phyloP scores from a whole-genome alignment of 2,113 vertebrate species.

The Ammodramus savannarum region DNA sequence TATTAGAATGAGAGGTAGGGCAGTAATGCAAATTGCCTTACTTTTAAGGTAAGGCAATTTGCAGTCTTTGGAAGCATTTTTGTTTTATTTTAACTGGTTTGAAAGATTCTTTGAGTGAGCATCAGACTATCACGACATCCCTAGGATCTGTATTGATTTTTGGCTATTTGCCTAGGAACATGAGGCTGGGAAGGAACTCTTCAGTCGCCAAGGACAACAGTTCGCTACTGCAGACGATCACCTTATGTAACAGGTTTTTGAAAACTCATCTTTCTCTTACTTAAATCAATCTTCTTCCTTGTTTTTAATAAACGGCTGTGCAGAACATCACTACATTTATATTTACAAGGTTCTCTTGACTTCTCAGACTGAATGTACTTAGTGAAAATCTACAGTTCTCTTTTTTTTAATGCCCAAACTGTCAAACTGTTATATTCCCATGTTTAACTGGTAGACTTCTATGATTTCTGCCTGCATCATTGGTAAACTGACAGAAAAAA shows the following conservation, averaged over 20 bases:
- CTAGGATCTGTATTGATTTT: neutral
- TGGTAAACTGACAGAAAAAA: neutral
- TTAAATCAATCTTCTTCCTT: neutral
- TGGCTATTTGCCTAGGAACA: neutral
- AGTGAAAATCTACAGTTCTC: neutral
- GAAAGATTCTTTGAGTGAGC: neutral
- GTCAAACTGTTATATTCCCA: neutral
- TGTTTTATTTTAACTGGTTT: neutral
- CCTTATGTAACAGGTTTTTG: neutral
- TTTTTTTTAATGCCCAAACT: neutral
- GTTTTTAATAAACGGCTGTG: neutral
- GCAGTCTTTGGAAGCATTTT: neutral
- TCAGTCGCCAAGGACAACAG: neutral
- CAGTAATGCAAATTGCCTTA: neutral
- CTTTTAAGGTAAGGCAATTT: neutral
- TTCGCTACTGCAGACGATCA: neutral
- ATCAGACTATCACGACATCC: neutral
- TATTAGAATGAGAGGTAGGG: neutral
- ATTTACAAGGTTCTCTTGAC: neutral
- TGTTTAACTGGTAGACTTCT: neutral
- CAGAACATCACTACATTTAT: neutral
- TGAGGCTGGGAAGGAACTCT: neutral
- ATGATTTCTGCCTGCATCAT: neutral
- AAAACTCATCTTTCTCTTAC: neutral
- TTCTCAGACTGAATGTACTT: neutral